Evolutionary conservation across 2,888 invertebrate genomes (phyloP), one percentile per base, ranked within the genome.

Genomic region (Meliscaeva auricollis): DNA sequence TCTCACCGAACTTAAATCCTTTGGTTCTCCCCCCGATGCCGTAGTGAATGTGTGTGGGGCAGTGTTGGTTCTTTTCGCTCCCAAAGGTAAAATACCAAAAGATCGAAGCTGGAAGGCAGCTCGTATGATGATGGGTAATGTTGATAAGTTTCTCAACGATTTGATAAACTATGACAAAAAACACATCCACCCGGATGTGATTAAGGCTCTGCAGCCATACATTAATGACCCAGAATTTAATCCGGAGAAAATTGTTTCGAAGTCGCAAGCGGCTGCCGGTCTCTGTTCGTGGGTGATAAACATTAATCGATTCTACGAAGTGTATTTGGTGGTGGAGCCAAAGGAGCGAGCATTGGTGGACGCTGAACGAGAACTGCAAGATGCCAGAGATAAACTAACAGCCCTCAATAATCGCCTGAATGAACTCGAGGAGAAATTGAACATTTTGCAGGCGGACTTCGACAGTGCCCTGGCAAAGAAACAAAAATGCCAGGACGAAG

Each of bases 201-300:
- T 97, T 3, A 98, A 97, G 93, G 97, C 97, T 8, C 93, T 95
- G 32, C 93, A 93, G 80, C 92, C 92, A 0, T 93, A 93, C 82
- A 90, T 93, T 32, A 91, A 89, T 2, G 93, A 95, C 90, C 94
- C 95, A 11, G 97, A 98, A 88, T 98, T 98, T 91, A 95, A 95
- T 88, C 95, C 97, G 0, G 97, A 97, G 46, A 95, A 96, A 87
- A 96, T 98, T 89, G 92, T 95, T 88, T 94, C 95, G 0, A 98
- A 98, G 92, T 98, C 98, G 0, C 94, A 94, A 38, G 98, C 98
- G 15, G 98, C 98, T 20, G 97, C 98, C 69, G 97, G 98, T 26
- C 93, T 99, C 8, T 98, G 98, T 90, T 95, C 98, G 1, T 99
- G 98, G 98, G 98, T 97, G 1, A 96, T 97, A 88, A 98, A 98